Evolutionary conservation across 1,140 invertebrate genomes (phyloP), one percentile per base, ranked within the genome.

Genomic region (Lepidurus apus): DNA sequence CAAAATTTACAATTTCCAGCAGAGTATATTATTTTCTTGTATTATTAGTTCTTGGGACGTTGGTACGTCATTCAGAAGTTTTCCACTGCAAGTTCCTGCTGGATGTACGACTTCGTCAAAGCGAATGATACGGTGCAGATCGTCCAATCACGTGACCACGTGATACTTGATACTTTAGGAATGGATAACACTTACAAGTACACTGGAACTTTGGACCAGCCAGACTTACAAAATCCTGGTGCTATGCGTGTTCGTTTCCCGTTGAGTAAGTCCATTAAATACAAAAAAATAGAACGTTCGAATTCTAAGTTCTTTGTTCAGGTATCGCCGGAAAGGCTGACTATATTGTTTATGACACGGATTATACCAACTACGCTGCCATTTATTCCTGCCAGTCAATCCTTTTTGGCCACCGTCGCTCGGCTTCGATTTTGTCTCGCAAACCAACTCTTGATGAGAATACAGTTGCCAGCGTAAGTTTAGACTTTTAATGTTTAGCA

Each of bases 21-120:
- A 75, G 53, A 74, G 17, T 6, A 17, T 3, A n/a, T 17, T 4
- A 10, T 10, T 10, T 77, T 11, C 26, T 42, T 13, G 17, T 43
- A 74, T 5, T 79, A 17, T 84, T 84, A 94, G 92, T 89, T 94
- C 84, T 84, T 94, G 65, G 93, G 93, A 0, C 82, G 91, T 21
- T 94, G 93, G 93, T 92, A 92, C 83, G 93, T 92, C 0, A 90
- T 94, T 21, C 91, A 94, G 84, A 94, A 94, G 85, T 93, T 93
- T 2, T 91, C 91, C 8, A 94, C 93, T 0, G 90, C 90, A 0
- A 93, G 91, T 47, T 88, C 89, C 80, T 95, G 93, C 83, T 89
- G 94, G 80, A 89, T 89, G 3, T 93, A 94, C 83, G 93, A 94
- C 83, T 93, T 93, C 82, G 91, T 90, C 0, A 86, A 86, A 77